phyloP scores from a whole-genome alignment of 1,140 invertebrate genomes.

The Penaeus chinensis region DNA sequence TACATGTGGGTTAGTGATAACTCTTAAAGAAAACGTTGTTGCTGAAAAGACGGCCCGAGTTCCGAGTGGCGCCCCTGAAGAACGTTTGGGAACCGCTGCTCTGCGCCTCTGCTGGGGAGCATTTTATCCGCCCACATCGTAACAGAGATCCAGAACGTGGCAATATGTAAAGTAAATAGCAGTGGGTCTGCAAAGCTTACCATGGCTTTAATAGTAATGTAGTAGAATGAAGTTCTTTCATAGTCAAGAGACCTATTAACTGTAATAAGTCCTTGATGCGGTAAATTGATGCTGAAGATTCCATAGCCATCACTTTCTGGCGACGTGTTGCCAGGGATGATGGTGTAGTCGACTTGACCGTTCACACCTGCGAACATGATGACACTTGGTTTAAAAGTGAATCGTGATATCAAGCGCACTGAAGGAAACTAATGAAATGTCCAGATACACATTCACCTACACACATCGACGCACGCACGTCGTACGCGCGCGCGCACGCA shows the following conservation, averaged over 20 bases:
- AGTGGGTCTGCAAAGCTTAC: slow-evolving; percentile 74
- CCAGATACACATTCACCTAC: neutral
- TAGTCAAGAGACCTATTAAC: slow-evolving; percentile 90
- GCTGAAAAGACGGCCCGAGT: no score
- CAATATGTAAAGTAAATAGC: no score
- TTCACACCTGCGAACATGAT: slow-evolving; percentile 34
- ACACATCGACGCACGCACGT: no score
- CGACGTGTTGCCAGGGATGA: slow-evolving; percentile 71
- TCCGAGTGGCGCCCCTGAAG: no score
- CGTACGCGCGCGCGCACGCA: no score
- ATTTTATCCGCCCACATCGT: no score
- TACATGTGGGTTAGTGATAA: no score
- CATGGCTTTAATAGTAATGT: slow-evolving; percentile 88
- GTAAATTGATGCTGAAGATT: slow-evolving; percentile 85
- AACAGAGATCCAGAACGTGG: no score
- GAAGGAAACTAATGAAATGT: neutral
- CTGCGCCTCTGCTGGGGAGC: no score
- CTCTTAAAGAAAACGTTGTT: no score
- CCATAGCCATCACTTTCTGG: slow-evolving; percentile 82
- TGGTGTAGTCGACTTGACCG: slow-evolving; percentile 64
- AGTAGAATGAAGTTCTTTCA: slow-evolving; percentile 88
- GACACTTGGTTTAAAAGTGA: neutral
- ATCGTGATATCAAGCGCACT: neutral
- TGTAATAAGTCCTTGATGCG: slow-evolving; percentile 89
- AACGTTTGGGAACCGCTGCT: no score